Base-by-base conservation (phyloP, 2,113 vertebrate genomes). In the Pachyramphus minor region DNA sequence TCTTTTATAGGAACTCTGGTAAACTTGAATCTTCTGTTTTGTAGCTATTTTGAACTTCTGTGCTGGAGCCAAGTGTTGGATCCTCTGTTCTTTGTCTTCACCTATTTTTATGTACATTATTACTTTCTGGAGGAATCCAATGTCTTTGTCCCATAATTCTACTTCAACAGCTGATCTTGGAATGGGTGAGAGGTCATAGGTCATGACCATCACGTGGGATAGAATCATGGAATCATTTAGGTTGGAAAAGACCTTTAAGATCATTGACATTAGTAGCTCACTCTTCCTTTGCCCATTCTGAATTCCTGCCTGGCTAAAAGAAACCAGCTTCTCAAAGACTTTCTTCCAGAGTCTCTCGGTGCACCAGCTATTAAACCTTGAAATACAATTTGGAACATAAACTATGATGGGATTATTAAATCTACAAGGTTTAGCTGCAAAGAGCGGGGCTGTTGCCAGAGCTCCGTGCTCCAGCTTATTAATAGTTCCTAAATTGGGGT, bases 331-430 rank as follows among this genome's bases (percentile, higher is more conserved):
- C 81, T 82, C 69, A 56, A 88, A 87, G 84, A n/a, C 41, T 81
- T 95, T 94, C 74, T 87, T 90, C 60, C 78, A 60, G 69, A 67
- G 41, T 78, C 77, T 84, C 62, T 96, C 42, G 21, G 66, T 72
- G 50, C 56, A 81, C 76, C 49, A 58, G 72, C 88, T 90, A 90
- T 97, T 95, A 97, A 95, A 96, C 68, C 90, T 66, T 92, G 95
- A 97, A 97, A 92, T 93, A 92, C 93, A 96, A 74, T 87, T 94
- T 87, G 72, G 86, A 94, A 93, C 95, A 90, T 91, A 84, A 95
- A 95, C 82, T 88, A 90, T 93, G 96, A 97, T 96, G 91, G 83
- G 95, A 96, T 96, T 96, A 96, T 96, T 97, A 97, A 96, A 93
- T 92, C 94, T 95, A 97, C 87, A 77, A 86, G 87, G 84, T 90